These are phyloP conservation scores for Conomelus anceps DNA, from an alignment of 2,888 invertebrate species.

Conservation along the genomic window DNA sequence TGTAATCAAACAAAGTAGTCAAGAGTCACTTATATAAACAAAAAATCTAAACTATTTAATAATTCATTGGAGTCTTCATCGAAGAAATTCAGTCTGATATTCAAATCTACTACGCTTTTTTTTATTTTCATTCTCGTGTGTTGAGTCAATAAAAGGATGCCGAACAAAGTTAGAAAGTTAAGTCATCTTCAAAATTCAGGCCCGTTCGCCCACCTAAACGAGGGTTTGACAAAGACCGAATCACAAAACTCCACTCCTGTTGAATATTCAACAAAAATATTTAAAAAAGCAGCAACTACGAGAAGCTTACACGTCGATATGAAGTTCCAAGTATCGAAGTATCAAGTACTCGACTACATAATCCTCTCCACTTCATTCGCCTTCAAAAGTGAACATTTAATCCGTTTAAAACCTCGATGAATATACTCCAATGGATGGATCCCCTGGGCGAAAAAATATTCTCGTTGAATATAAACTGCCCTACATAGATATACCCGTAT, in stretches of 20 bases:
- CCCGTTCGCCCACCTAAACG: neutral
- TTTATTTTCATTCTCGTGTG: neutral
- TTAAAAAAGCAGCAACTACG: neutral
- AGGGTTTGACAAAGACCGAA: neutral
- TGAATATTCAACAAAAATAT: neutral
- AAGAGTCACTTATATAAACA: too few species aligned
- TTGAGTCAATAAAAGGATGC: neutral
- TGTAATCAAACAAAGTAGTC: too few species aligned
- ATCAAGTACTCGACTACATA: neutral
- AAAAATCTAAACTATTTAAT: too few species aligned
- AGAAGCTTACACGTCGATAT: neutral
- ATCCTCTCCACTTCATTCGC: neutral
- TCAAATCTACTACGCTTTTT: too few species aligned
- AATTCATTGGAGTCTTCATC: too few species aligned
- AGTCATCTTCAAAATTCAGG: neutral
- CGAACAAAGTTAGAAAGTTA: neutral
- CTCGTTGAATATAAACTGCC: neutral
- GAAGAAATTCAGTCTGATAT: neutral
- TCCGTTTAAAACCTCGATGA: neutral
- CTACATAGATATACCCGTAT: neutral
- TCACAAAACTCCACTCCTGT: neutral
- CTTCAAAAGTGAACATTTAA: neutral
- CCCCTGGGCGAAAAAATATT: neutral
- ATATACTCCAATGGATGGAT: neutral
- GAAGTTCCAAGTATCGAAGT: neutral